These are phyloP conservation scores for Anthopleura xanthogrammica DNA, from an alignment of 92 coral and sea anemone genomes.

Conservation along the genomic window DNA sequence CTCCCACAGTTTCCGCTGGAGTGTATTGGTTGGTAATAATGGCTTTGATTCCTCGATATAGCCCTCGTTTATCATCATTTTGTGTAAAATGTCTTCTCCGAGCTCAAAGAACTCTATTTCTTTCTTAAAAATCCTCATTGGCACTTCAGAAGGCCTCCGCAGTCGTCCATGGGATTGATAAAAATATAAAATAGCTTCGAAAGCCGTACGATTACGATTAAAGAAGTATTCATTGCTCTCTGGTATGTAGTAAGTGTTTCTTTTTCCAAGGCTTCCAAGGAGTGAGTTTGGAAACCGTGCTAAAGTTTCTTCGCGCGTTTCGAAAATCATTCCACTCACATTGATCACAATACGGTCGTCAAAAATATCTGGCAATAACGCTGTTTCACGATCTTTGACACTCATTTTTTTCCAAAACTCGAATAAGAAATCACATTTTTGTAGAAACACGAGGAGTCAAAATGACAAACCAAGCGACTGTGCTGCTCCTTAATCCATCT, in stretches of 20 bases:
- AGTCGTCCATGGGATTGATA: constrained; percentile 95
- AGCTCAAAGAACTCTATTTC: constrained; percentile 95
- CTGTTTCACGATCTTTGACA: constrained; percentile 16
- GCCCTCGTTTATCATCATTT: constrained; percentile 80
- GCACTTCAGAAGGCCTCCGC: constrained; percentile 85
- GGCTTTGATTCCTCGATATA: constrained; percentile 61
- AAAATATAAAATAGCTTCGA: constrained; percentile 92
- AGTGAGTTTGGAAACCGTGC: constrained; percentile 88
- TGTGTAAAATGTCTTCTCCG: constrained; percentile 82
- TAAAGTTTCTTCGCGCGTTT: constrained; percentile 81
- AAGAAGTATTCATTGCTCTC: constrained; percentile 83
- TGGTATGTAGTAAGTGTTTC: constrained; percentile 75
- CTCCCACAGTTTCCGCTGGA: constrained; percentile 86
- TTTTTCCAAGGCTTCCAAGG: constrained; percentile 80
- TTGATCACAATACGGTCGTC: constrained; percentile 93
- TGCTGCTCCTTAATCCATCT: not conserved
- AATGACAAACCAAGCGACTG: not conserved
- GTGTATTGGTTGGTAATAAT: constrained; percentile 55
- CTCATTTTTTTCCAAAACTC: constrained; percentile 14
- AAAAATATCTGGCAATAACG: constrained; percentile 37
- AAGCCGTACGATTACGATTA: constrained; percentile 90
- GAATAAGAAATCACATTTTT: constrained; percentile 3
- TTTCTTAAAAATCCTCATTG: constrained; percentile 80
- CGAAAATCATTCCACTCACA: constrained; percentile 95
- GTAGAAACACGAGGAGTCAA: not conserved